Conservation (phyloP, 2,113 vertebrate genomes). For the Oncorhynchus mykiss region DNA sequence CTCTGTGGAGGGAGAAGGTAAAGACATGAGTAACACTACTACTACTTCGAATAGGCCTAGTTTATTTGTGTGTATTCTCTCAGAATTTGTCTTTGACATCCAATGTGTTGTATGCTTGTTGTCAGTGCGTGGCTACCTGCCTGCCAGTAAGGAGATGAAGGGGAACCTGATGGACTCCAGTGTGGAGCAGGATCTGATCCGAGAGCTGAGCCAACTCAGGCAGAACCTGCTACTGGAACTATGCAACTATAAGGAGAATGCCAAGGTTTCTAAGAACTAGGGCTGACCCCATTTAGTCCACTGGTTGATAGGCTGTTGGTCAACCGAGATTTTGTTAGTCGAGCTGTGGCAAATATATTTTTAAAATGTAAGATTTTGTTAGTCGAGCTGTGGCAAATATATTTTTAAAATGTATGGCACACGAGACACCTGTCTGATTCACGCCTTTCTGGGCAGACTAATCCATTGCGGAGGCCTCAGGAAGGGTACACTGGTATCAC, state of each 20-base stretch:
- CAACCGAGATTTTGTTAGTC: no score
- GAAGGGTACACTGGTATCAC: no score
- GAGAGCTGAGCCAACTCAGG: conserved; percentile 93
- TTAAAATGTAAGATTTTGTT: no score
- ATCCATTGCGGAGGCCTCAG: no score
- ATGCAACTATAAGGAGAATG: conserved; percentile 90
- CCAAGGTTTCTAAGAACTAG: conserved; percentile 75
- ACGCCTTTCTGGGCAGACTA: no score
- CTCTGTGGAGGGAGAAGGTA: conserved; percentile 93
- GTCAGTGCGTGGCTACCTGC: conserved; percentile 92
- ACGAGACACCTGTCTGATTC: no score
- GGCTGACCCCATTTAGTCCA: no score
- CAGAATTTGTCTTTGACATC: neutral
- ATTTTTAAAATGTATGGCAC: no score
- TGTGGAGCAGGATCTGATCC: conserved; percentile 88
- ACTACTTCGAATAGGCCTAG: no score
- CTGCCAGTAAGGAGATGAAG: conserved; percentile 84
- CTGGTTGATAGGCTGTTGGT: no score
- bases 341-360: no score
- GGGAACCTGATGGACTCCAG: conserved; percentile 89
- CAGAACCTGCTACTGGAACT: conserved; percentile 93
- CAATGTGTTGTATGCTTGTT: neutral
- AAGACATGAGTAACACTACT: neutral
- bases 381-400: no score
- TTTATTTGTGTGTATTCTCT: neutral